Conservation (phyloP, 2,797 vertebrate genomes). For the Cynodonichthys magdalenae region DNA sequence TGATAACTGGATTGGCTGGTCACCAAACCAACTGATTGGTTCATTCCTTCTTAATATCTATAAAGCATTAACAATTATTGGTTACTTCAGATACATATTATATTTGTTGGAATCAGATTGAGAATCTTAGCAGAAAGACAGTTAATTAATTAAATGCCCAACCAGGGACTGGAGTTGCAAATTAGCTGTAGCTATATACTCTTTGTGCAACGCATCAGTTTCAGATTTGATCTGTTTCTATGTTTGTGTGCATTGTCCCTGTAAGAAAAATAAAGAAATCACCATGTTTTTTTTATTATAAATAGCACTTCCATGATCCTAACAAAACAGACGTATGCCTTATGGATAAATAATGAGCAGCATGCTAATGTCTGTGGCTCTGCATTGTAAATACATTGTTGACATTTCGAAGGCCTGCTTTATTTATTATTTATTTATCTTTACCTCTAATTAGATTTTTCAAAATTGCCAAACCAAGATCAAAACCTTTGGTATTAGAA, state of each 20-base stretch:
- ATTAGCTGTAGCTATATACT: too few species aligned
- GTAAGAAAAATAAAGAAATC: too few species aligned
- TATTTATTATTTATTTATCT: not conserved
- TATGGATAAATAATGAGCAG: constrained; percentile 9
- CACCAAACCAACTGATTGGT: too few species aligned
- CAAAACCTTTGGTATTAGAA: constrained; percentile 67
- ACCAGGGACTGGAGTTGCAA: too few species aligned
- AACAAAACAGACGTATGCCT: not conserved
- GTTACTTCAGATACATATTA: constrained; percentile 3
- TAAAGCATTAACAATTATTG: not conserved
- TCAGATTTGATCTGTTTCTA: too few species aligned
- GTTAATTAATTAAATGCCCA: too few species aligned
- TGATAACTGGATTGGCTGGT: too few species aligned
- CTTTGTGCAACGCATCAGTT: too few species aligned
- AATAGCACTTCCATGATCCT: not conserved
- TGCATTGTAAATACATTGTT: not conserved
- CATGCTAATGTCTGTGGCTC: constrained; percentile 33
- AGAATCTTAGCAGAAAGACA: too few species aligned
- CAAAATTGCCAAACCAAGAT: constrained; percentile 61
- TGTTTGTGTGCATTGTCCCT: too few species aligned
- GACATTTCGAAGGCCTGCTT: constrained; percentile 50
- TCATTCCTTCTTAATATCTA: not conserved
- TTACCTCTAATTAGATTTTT: constrained; percentile 53
- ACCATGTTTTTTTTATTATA: too few species aligned
- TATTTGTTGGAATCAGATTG: too few species aligned